Evolutionary conservation across 2,797 vertebrate genomes (phyloP), one percentile per base, ranked within the genome.

Genomic region (Notamacropus eugenii): DNA sequence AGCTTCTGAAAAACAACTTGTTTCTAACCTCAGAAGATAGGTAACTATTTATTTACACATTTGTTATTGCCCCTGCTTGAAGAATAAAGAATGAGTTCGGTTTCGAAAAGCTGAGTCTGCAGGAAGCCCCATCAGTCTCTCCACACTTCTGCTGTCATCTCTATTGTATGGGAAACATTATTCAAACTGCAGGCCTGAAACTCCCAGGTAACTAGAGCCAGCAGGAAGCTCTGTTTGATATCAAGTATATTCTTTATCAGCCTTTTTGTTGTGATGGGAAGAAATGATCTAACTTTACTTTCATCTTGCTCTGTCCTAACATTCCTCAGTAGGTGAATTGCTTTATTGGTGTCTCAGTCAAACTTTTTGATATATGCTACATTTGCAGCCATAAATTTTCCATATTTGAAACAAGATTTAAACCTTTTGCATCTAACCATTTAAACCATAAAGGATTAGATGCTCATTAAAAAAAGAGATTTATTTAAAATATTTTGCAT

Each of bases 91-190:
- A 99, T 98, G 98, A 98, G 98, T 98, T 98, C 98, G 98, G 98
- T 98, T 98, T 99, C 98, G 97, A 97, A 99, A 99, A 98, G 98
- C 98, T 98, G 97, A 98, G 97, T 93, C 99, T 97, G 99, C 99
- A 98, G 99, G 99, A 99, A 98, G 98, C 98, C 99, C 99, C 99
- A 99, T 99, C 99, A 99, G 98, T 99, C 99, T 99, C 99, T 99
- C 99, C 99, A 99, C 99, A 99, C 99, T 99, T 99, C 99, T 99
- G 99, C 99, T 99, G 99, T 99, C 99, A 99, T 97, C 95, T 97
- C 98, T 98, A 99, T 99, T 99, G 99, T 99, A 98, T 98, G 98
- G 96, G 96, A 98, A 98, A 98, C 99, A 99, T 99, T 99, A 99
- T 99, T 99, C 98, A 99, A 99, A 98, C 99, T 98, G 98, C 99